phyloP scores from a whole-genome alignment of 2,888 invertebrate genomes.

The Liodrosophila aerea region DNA sequence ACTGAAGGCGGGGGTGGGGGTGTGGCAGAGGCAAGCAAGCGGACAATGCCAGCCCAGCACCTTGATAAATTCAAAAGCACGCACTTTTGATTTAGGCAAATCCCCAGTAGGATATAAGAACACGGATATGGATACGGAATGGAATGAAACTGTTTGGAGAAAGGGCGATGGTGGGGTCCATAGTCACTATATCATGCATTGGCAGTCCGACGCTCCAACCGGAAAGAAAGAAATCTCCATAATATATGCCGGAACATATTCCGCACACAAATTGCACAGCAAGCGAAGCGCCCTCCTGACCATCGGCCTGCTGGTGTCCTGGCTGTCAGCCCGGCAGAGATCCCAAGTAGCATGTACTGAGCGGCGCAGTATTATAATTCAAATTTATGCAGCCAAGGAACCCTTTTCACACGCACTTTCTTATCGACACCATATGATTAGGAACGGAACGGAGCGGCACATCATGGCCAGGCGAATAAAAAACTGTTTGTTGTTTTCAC shows the following conservation, averaged over 20 bases:
- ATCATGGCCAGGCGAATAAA: constrained; percentile 21
- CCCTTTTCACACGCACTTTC: constrained; percentile 75
- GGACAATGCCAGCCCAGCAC: constrained; percentile 56
- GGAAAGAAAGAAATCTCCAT: constrained; percentile 78
- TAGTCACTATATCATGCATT: constrained; percentile 68
- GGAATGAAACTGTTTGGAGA: constrained; percentile 2
- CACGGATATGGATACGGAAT: constrained; percentile 24
- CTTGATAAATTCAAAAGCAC: constrained; percentile 77
- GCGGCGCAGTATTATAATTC: constrained; percentile 72
- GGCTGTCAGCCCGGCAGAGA: constrained; percentile 21
- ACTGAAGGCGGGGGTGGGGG: neutral
- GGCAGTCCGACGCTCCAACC: constrained; percentile 56
- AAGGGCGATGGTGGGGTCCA: constrained; percentile 7
- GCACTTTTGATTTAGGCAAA: constrained; percentile 77
- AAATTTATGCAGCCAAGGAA: constrained; percentile 75
- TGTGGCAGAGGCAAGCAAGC: constrained; percentile 3
- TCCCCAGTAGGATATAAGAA: constrained; percentile 62
- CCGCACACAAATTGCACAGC: constrained; percentile 82
- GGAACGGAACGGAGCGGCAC: constrained; percentile 20
- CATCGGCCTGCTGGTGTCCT: constrained; percentile 21
- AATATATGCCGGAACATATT: constrained; percentile 83
- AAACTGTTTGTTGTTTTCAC: constrained; percentile 24
- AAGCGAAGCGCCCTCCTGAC: constrained; percentile 37
- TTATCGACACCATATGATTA: constrained; percentile 73
- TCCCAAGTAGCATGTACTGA: constrained; percentile 23